Evolutionary conservation across 1,140 invertebrate species (phyloP).

Genomic region (Pogonognathellus flavescens): DNA sequence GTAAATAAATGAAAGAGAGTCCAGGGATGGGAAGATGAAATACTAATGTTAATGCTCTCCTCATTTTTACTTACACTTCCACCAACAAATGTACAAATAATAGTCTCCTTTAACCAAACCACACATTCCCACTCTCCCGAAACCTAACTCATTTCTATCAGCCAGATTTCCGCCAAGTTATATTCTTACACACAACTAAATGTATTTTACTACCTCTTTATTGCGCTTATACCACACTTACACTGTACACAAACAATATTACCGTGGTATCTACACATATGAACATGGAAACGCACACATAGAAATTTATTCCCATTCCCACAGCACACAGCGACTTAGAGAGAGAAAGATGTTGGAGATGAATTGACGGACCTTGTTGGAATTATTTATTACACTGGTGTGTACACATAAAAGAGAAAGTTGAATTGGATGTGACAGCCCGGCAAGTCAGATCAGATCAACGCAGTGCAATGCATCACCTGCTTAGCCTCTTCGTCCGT

Average conservation of each 20-base stretch:
- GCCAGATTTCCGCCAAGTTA: constrained; percentile 7
- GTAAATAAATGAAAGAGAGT: constrained; percentile 40
- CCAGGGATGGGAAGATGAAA: constrained; percentile 27
- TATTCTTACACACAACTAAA: too few species aligned
- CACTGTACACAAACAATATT: too few species aligned
- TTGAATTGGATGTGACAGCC: constrained; percentile 29
- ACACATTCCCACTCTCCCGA: not conserved
- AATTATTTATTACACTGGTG: constrained; percentile 47
- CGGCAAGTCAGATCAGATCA: constrained; percentile 33
- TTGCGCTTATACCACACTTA: too few species aligned
- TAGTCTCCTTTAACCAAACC: not conserved
- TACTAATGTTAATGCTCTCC: constrained; percentile 22
- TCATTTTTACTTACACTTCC: too few species aligned
- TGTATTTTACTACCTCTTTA: too few species aligned
- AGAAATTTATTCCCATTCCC: not conserved
- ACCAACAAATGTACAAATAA: not conserved
- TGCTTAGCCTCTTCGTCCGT: too few species aligned
- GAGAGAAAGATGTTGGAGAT: constrained; percentile 22
- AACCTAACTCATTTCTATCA: not conserved
- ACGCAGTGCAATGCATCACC: not conserved
- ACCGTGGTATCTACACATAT: too few species aligned
- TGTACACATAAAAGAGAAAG: constrained; percentile 42
- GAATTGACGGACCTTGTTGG: constrained; percentile 38
- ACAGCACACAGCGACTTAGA: not conserved
- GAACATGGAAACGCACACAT: not conserved